Base-by-base conservation (phyloP, 2,888 invertebrate genomes). In the Seira sanloemensis region DNA sequence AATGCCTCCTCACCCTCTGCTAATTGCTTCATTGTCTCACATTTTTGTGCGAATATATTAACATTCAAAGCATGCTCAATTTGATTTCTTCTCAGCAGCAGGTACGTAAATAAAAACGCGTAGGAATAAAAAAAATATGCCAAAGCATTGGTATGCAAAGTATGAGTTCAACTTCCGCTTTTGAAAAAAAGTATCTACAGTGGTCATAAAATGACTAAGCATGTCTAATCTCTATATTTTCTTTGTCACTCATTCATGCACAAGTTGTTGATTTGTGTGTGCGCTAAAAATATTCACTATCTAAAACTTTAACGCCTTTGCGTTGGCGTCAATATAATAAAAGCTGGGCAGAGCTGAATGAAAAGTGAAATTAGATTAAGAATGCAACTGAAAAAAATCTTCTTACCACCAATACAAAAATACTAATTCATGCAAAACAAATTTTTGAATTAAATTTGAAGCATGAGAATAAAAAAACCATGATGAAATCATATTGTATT, bases 21-120 rank as follows among this genome's bases (percentile, higher is more conserved):
- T 72, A 78, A 72, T 78, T 78, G 72, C 65, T 67, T 78, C 26
- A 72, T 66, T 78, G 78, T 72, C 16, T 71, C 27, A 4, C n/a
- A 23, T 9, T 25, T 67, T 9, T 26, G 5, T 66, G 9, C 66
- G 25, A n/a, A 5, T 12, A 21, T 62, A n/a, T 12, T 62, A n/a
- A 5, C 62, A n/a, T 62, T 18, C 23, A 2, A 1, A 1, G 9
- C 65, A 67, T 67, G 67, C 67, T 67, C 1, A 1, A 2, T 21
- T 25, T 66, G 7, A 25, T 25, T 5, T 58, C 1, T 21, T 19
- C 2, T 21, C 23, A 9, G 23, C 65, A 65, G 18, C 18, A 65
- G 18, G 23, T 21, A 18, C 18, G 19, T 21, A 65, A 65, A n/a
- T n/a, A 7, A 37, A 37, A 37, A 37, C 37, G 37, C 12, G 37